These are phyloP conservation scores for Idaea straminata DNA, from an alignment of 2,888 invertebrate genomes.

Conservation along the genomic window DNA sequence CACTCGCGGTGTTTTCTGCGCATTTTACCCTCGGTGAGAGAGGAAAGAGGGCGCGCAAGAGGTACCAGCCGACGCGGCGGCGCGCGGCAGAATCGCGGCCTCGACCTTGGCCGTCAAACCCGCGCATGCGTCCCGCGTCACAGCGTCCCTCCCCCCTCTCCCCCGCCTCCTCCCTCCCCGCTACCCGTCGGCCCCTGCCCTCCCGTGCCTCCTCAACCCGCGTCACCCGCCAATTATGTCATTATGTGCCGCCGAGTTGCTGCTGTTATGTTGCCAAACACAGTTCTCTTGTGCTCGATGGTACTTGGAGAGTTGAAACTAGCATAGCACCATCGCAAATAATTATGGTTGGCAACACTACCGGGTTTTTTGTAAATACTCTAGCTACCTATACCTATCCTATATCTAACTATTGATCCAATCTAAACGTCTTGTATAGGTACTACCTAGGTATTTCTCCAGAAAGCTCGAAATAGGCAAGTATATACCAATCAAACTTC, in stretches of 20 bases:
- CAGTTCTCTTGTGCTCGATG: slow-evolving; percentile 47
- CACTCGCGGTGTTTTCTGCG: slow-evolving; percentile 66
- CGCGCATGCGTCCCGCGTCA: slow-evolving; percentile 75
- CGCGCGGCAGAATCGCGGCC: slow-evolving; percentile 77
- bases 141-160: slow-evolving; percentile 37
- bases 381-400: background rate
- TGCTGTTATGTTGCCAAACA: slow-evolving; percentile 70
- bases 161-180: slow-evolving; percentile 26
- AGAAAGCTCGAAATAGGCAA: too few relatives aligned
- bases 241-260: slow-evolving; percentile 65
- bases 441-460: background rate
- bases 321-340: background rate
- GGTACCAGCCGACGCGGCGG: slow-evolving; percentile 72
- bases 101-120: slow-evolving; percentile 80
- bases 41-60: slow-evolving; percentile 61
- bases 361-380: background rate
- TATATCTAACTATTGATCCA: background rate
- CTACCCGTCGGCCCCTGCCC: slow-evolving; percentile 37
- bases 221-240: slow-evolving; percentile 73
- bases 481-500: too few relatives aligned
- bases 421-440: background rate
- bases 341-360: background rate
- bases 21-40: slow-evolving; percentile 54
- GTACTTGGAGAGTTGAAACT: background rate
- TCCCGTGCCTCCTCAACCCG: slow-evolving; percentile 32